These are phyloP conservation scores for Diarsia dahlii DNA, from an alignment of 2,888 invertebrate species.

Conservation along the genomic window DNA sequence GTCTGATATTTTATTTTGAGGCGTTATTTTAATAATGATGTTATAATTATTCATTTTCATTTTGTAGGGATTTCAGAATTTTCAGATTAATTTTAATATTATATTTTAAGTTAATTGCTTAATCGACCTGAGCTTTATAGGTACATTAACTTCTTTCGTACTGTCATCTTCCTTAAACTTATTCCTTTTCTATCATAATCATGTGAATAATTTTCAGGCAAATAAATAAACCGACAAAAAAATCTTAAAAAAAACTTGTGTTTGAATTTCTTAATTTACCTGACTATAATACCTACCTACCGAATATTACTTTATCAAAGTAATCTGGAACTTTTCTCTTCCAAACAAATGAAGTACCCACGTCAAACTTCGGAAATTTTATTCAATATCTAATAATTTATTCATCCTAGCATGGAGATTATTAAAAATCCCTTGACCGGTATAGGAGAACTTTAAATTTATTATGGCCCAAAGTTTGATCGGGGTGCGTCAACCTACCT, in stretches of 20 bases:
- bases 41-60: background rate
- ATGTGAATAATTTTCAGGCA: no score
- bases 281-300: conserved; percentile 13
- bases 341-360: conserved; percentile 48
- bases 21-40: conserved; percentile 1
- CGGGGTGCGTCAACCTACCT: conserved; percentile 73
- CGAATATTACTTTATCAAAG: conserved; percentile 33
- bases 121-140: background rate
- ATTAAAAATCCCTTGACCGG: conserved; percentile 77
- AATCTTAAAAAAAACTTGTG: conserved; percentile 8
- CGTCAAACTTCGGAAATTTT: conserved; percentile 63
- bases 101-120: background rate
- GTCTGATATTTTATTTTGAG: conserved; percentile 14
- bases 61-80: background rate
- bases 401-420: conserved; percentile 69
- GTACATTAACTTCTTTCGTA: background rate
- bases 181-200: no score
- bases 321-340: conserved; percentile 49
- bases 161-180: background rate
- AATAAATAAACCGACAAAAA: background rate
- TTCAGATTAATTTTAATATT: background rate
- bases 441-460: conserved; percentile 75
- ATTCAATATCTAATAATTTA: conserved; percentile 71
- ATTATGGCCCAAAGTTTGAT: conserved; percentile 74
- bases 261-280: conserved; percentile 17